These are phyloP conservation scores for Acromyrmex charruanus DNA, from an alignment of 1,140 invertebrate species.

Conservation along the genomic window DNA sequence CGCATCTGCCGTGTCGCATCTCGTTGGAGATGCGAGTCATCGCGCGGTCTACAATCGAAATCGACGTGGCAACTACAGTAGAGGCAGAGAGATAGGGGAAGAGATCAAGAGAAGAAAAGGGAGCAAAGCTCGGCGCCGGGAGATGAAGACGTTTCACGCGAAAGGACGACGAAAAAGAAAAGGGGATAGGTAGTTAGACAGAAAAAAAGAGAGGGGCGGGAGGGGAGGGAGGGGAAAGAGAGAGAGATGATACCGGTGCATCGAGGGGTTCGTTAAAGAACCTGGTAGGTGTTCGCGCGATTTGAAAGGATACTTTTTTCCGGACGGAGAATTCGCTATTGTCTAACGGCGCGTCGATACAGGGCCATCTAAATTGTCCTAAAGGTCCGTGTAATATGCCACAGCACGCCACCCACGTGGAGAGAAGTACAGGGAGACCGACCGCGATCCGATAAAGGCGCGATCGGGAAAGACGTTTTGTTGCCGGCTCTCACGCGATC, in stretches of 20 bases:
- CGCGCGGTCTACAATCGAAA: slow-evolving; percentile 69
- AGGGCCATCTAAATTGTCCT: slow-evolving; percentile 64
- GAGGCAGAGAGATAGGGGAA: neutral
- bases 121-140: slow-evolving; percentile 44
- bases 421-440: neutral
- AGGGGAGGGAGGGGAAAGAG: neutral
- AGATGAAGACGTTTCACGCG: slow-evolving; percentile 64
- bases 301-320: slow-evolving; percentile 64
- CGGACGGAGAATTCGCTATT: slow-evolving; percentile 62
- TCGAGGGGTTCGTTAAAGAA: slow-evolving; percentile 24
- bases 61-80: slow-evolving; percentile 21
- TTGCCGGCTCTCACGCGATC: slow-evolving; percentile 61
- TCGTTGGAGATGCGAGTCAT: slow-evolving; percentile 67
- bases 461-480: slow-evolving; percentile 50
- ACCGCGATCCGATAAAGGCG: slow-evolving; percentile 61
- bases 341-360: slow-evolving; percentile 55
- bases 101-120: slow-evolving; percentile 67
- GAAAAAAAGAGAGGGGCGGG: neutral
- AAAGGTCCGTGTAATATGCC: slow-evolving; percentile 66
- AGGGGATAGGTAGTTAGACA: neutral
- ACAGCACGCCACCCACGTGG: slow-evolving; percentile 68
- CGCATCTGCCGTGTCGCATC: slow-evolving; percentile 70
- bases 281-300: slow-evolving; percentile 64
- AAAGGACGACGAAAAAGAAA: slow-evolving; percentile 19
- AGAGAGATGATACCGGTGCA: neutral